phyloP scores from a whole-genome alignment of 2,888 invertebrate genomes.

The Seira sanloemensis region DNA sequence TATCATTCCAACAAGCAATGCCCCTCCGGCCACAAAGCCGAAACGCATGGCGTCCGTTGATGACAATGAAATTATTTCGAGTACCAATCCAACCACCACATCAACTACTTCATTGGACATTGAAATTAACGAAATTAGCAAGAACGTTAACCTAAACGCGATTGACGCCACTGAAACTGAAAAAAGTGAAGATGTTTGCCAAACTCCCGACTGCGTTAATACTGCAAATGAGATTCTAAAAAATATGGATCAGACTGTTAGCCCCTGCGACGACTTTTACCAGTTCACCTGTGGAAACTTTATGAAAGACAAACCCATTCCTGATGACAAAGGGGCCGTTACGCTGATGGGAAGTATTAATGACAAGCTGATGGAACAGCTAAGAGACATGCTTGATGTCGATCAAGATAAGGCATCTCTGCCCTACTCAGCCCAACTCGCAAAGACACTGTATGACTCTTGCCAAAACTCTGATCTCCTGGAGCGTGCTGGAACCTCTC shows the following conservation, averaged over 20 bases:
- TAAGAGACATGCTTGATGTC: conserved; percentile 83
- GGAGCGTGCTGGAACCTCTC: conserved; percentile 75
- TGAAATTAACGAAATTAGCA: background rate
- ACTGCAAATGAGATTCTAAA: conserved; percentile 70
- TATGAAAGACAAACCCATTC: conserved; percentile 83
- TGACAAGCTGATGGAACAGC: conserved; percentile 84
- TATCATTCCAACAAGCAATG: background rate
- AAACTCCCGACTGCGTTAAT: conserved; percentile 56
- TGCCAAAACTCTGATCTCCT: conserved; percentile 86
- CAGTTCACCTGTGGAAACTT: conserved; percentile 87
- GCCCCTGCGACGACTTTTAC: conserved; percentile 90
- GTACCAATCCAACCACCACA: background rate
- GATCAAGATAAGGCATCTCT: conserved; percentile 77
- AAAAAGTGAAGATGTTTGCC: conserved; percentile 39
- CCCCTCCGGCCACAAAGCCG: conserved; percentile 9
- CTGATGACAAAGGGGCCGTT: conserved; percentile 87
- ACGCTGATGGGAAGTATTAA: conserved; percentile 83
- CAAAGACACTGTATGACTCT: conserved; percentile 89
- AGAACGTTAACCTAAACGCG: background rate
- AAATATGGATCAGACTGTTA: conserved; percentile 77
- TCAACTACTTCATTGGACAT: too few species aligned
- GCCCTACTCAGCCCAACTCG: conserved; percentile 78
- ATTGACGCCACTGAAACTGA: background rate
- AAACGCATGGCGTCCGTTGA: conserved; percentile 26
- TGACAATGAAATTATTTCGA: conserved; percentile 12